Evolutionary conservation across 2,888 invertebrate species (phyloP).

Genomic region (Chymomyza amoena): DNA sequence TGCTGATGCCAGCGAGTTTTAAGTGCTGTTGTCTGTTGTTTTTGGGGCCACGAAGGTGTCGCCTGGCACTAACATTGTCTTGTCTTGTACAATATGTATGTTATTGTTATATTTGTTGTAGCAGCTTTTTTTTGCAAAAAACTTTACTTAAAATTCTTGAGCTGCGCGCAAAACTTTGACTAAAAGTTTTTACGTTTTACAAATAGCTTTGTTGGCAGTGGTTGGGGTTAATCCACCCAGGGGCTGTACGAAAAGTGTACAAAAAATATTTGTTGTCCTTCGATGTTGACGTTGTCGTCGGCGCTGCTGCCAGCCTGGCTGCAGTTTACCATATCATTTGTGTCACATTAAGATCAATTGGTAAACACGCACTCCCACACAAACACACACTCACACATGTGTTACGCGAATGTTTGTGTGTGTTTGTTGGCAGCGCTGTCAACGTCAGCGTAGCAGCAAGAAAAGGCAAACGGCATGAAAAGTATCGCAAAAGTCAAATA

Average conservation of each 20-base stretch:
- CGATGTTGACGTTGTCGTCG: constrained; percentile 48
- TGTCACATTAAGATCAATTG: constrained; percentile 78
- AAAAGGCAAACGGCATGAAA: constrained; percentile 67
- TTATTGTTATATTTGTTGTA: constrained; percentile 30
- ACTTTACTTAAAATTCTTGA: constrained; percentile 47
- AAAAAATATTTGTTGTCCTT: constrained; percentile 18
- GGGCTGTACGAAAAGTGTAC: constrained; percentile 14
- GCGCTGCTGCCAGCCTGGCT: constrained; percentile 45
- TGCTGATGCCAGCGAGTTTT: constrained; percentile 61
- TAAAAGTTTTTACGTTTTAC: constrained; percentile 59
- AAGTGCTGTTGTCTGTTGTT: constrained; percentile 75
- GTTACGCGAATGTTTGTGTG: neutral
- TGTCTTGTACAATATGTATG: constrained; percentile 3
- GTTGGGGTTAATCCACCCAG: constrained; percentile 2
- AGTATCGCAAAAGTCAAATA: constrained; percentile 66
- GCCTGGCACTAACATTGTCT: constrained; percentile 52
- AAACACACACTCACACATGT: constrained; percentile 6
- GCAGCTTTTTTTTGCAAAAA: constrained; percentile 33
- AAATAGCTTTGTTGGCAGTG: constrained; percentile 31
- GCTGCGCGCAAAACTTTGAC: constrained; percentile 35
- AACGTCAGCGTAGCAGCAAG: constrained; percentile 33
- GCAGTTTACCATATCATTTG: constrained; percentile 75
- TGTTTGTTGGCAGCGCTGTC: neutral
- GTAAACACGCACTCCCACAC: constrained; percentile 61
- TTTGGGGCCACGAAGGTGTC: constrained; percentile 76